phyloP scores from a whole-genome alignment of 2,113 vertebrate genomes.

The Macaca fascicularis region DNA sequence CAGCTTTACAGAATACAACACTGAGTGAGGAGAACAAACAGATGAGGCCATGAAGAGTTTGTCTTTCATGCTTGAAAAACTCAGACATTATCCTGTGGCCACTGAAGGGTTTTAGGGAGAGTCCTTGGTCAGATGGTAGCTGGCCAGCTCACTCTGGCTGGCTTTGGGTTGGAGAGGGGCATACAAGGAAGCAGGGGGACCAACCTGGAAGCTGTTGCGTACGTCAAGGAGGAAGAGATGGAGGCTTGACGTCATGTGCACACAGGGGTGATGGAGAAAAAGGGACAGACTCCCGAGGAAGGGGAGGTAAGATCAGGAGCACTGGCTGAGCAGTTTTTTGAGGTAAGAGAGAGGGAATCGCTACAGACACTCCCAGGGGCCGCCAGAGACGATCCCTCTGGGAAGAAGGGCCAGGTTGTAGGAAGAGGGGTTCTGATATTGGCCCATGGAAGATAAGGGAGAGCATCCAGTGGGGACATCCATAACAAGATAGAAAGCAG shows the following conservation, averaged over 20 bases:
- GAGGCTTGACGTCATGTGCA: fast-evolving
- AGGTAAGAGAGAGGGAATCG: not conserved
- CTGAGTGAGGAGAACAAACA: fast-evolving
- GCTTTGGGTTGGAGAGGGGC: not conserved
- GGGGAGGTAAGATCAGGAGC: no score
- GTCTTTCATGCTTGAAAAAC: not conserved
- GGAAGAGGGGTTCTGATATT: not conserved
- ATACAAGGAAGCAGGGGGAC: not conserved
- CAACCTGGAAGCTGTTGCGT: not conserved
- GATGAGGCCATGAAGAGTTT: fast-evolving
- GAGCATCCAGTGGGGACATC: not conserved
- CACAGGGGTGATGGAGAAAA: not conserved
- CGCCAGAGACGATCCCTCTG: fast-evolving
- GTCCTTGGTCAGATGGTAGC: not conserved
- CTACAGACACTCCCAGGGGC: not conserved
- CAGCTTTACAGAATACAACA: fast-evolving
- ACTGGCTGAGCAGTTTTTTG: fast-evolving
- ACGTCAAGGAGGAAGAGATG: not conserved
- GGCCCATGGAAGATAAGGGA: not conserved
- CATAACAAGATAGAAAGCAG: not conserved
- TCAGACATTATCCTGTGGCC: fast-evolving
- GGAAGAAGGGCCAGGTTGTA: not conserved
- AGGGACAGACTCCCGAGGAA: not conserved
- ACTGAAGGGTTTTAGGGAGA: not conserved
- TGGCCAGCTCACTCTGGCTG: fast-evolving